Evolutionary conservation across 1,140 invertebrate species (phyloP).

Genomic region (Delia radicum): DNA sequence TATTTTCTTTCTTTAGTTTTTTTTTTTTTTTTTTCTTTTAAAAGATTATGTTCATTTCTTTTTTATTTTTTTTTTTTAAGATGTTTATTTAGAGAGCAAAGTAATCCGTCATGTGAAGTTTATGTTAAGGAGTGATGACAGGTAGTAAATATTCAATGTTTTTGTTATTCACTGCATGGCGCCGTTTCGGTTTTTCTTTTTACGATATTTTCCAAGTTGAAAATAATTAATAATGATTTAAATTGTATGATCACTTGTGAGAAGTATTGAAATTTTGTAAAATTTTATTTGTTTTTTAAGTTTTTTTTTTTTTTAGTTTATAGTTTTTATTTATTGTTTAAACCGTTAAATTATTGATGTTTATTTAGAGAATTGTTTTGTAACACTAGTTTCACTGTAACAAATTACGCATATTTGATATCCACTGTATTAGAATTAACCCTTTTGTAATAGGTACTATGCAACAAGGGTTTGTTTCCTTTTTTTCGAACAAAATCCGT

Average conservation of each 20-base stretch:
- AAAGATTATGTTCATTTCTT: too few relatives aligned
- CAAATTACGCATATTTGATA: background rate
- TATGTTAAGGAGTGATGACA: background rate
- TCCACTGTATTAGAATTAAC: background rate
- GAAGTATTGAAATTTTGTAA: too few relatives aligned
- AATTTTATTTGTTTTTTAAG: too few relatives aligned
- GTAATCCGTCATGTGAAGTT: background rate
- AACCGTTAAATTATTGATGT: conserved; percentile 12
- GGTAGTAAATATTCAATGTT: background rate
- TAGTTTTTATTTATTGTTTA: background rate
- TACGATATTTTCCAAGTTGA: too few relatives aligned
- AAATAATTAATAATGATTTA: too few relatives aligned
- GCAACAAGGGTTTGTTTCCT: background rate
- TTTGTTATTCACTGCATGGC: background rate
- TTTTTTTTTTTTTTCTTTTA: background rate
- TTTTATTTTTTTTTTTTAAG: background rate
- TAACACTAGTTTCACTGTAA: background rate
- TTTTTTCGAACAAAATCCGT: background rate
- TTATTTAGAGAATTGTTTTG: conserved; percentile 17
- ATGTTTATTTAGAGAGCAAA: background rate
- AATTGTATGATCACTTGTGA: background rate
- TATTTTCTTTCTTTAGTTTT: too few relatives aligned
- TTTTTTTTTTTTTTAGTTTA: too few relatives aligned
- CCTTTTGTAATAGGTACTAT: background rate
- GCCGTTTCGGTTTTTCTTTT: too few relatives aligned